These are phyloP conservation scores for Tipula vernalis DNA, from an alignment of 2,888 invertebrate species.

Conservation along the genomic window DNA sequence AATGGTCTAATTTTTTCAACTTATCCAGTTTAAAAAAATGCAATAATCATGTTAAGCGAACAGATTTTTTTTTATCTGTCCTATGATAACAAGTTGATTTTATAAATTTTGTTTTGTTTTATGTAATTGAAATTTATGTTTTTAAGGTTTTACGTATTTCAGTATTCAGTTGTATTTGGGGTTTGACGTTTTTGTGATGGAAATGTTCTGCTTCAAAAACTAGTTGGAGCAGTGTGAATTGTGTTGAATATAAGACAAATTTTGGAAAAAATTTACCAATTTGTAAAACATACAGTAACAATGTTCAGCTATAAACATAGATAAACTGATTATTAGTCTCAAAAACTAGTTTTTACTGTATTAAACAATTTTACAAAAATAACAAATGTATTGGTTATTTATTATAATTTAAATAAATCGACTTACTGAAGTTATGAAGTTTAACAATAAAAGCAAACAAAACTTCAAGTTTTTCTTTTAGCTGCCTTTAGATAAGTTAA, in stretches of 20 bases:
- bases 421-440: too few relatives aligned
- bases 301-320: too few relatives aligned
- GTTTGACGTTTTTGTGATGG: background rate
- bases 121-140: background rate
- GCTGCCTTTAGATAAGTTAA: too few relatives aligned
- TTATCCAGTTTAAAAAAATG: background rate
- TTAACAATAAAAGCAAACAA: too few relatives aligned
- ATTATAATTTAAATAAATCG: too few relatives aligned
- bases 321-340: too few relatives aligned
- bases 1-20: background rate
- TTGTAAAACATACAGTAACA: too few relatives aligned
- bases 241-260: background rate
- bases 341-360: too few relatives aligned
- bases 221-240: background rate
- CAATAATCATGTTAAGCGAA: background rate
- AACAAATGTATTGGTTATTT: too few relatives aligned
- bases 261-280: too few relatives aligned
- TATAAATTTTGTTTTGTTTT: background rate
- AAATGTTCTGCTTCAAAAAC: background rate
- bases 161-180: background rate
- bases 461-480: too few relatives aligned
- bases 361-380: too few relatives aligned
- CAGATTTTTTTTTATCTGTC: background rate
- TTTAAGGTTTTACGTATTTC: background rate
- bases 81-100: background rate